These are phyloP conservation scores for Mactromeris polynyma DNA, from an alignment of 2,888 invertebrate genomes.

Conservation along the genomic window DNA sequence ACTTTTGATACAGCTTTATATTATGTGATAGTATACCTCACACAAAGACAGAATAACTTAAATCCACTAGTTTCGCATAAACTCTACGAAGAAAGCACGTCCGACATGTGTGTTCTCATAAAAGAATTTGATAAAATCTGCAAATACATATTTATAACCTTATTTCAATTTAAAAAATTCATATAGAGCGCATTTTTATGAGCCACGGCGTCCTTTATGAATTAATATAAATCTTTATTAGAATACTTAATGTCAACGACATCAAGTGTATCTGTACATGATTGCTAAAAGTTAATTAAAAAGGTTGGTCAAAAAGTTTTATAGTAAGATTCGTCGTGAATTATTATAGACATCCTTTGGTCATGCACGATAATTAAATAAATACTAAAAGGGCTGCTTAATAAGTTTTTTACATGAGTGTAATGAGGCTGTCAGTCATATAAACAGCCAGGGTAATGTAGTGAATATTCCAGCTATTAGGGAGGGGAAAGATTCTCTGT, in stretches of 20 bases:
- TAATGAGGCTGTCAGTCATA: too few relatives aligned
- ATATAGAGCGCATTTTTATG: not conserved
- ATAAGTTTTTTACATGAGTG: too few relatives aligned
- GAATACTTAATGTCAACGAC: not conserved
- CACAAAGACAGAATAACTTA: not conserved
- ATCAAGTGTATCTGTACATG: not conserved
- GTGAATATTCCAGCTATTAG: too few relatives aligned
- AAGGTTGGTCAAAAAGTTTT: not conserved
- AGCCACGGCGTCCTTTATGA: not conserved
- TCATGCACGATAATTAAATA: too few relatives aligned
- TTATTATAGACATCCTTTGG: too few relatives aligned
- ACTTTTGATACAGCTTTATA: not conserved
- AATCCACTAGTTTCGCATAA: not conserved
- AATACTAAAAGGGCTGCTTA: too few relatives aligned
- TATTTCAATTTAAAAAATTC: not conserved
- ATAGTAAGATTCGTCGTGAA: too few relatives aligned
- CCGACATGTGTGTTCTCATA: not conserved
- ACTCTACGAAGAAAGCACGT: not conserved
- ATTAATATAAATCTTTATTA: not conserved
- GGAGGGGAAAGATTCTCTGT: too few relatives aligned
- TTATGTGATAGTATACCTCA: not conserved
- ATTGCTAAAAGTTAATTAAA: not conserved
- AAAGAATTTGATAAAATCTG: not conserved
- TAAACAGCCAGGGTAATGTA: too few relatives aligned
- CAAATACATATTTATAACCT: slow-evolving; percentile 8